Percentiles rank a stretch among this genome's conserved stretches.
phyloP scores from a whole-genome alignment of 1,140 invertebrate genomes.

The Myzus persicae region DNA sequence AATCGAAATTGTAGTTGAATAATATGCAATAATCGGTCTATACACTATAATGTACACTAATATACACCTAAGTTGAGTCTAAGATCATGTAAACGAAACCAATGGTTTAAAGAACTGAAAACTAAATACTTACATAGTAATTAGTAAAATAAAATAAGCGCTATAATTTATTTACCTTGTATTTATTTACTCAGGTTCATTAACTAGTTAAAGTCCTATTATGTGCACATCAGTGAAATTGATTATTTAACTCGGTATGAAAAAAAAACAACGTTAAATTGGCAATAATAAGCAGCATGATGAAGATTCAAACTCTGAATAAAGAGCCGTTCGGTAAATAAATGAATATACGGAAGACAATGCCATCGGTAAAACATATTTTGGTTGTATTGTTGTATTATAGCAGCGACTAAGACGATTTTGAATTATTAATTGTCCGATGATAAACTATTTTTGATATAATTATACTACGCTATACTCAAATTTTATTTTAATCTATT shows the following conservation, averaged over 20 bases:
- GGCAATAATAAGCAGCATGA: not conserved
- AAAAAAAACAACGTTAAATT: not conserved
- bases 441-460: not conserved
- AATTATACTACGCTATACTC: not conserved
- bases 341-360: not conserved
- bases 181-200: no score
- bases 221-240: not conserved
- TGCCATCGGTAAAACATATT: not conserved
- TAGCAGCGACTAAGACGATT: not conserved
- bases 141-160: not conserved
- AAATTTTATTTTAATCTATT: not conserved
- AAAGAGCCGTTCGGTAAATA: not conserved
- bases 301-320: not conserved
- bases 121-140: no score
- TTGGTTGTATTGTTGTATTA: not conserved
- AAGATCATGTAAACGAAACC: not conserved
- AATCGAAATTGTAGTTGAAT: not conserved
- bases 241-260: not conserved
- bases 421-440: not conserved
- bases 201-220: not conserved
- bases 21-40: not conserved
- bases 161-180: not conserved
- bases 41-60: not conserved
- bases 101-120: not conserved
- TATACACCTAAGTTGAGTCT: no score